Percentiles rank a stretch among this genome's conserved stretches.
phyloP scores from a whole-genome alignment of 1,140 invertebrate genomes.

The Nasonia longicornis region DNA sequence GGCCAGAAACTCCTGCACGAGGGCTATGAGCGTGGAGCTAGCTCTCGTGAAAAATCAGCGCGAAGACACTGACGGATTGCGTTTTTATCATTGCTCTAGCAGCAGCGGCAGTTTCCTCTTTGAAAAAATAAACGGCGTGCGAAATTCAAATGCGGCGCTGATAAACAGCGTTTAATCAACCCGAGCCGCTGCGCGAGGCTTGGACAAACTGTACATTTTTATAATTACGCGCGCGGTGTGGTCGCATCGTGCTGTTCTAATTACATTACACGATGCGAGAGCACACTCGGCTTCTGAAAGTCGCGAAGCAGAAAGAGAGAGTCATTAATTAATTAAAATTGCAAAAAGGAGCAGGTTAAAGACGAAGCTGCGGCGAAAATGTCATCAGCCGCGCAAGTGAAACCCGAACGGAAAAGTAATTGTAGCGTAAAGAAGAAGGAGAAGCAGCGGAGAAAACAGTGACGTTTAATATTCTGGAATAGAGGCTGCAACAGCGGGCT shows the following conservation, averaged over 20 bases:
- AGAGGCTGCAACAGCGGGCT: neutral
- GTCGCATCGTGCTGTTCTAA: constrained; percentile 22
- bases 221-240: constrained; percentile 9
- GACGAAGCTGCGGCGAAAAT: constrained; percentile 8
- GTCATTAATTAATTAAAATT: constrained; percentile 44
- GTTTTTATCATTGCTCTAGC: constrained; percentile 23
- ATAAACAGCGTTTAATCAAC: constrained; percentile 44
- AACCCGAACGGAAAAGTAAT: constrained; percentile 47
- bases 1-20: neutral
- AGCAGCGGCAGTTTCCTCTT: neutral
- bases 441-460: constrained; percentile 33
- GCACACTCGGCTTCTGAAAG: neutral
- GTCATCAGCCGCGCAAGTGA: constrained; percentile 25
- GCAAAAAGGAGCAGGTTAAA: constrained; percentile 21
- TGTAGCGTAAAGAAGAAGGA: constrained; percentile 13
- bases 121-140: neutral
- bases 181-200: neutral
- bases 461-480: constrained; percentile 45
- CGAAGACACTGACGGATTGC: constrained; percentile 50
- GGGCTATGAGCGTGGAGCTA: constrained; percentile 2
- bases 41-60: constrained; percentile 27
- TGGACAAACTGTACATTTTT: constrained; percentile 24
- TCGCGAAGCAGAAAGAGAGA: neutral
- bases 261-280: constrained; percentile 28
- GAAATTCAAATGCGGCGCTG: constrained; percentile 17